Evolutionary conservation across 2,888 invertebrate species (phyloP).

Genomic region (Eutolmus rufibarbis): DNA sequence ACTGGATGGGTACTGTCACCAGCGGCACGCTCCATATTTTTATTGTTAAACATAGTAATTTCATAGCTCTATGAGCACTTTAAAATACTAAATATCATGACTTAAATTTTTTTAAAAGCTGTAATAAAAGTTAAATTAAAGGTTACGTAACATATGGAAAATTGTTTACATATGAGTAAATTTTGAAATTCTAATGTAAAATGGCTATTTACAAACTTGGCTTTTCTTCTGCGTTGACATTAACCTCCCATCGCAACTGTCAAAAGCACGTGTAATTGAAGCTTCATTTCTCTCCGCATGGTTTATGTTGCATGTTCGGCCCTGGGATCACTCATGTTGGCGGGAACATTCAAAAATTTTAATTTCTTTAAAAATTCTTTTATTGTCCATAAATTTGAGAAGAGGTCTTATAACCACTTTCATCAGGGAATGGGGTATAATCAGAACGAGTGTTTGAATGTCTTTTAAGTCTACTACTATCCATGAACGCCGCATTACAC

Average conservation of each 20-base stretch:
- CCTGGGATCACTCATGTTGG: not conserved
- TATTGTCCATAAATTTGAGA: not conserved
- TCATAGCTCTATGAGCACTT: too few relatives aligned
- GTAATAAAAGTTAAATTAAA: too few relatives aligned
- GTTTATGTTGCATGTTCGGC: not conserved
- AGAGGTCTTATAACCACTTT: not conserved
- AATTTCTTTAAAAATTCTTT: not conserved
- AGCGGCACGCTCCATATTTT: too few relatives aligned
- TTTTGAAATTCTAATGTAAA: too few relatives aligned
- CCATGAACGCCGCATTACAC: constrained; percentile 46
- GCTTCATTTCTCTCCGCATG: not conserved
- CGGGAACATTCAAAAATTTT: not conserved
- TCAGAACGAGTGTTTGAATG: constrained; percentile 45
- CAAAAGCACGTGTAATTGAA: not conserved
- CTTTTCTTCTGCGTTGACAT: not conserved
- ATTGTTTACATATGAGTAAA: too few relatives aligned
- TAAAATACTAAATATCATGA: too few relatives aligned
- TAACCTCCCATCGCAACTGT: not conserved
- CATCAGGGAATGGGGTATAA: not conserved
- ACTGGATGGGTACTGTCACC: too few relatives aligned
- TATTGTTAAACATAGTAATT: too few relatives aligned
- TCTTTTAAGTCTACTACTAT: constrained; percentile 45
- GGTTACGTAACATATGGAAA: too few relatives aligned
- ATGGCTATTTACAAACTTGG: too few relatives aligned
- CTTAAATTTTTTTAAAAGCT: too few relatives aligned